A percentile compares a stretch with the other conserved stretches of the same genome.
Evolutionary conservation across 1,140 invertebrate species (phyloP).

Genomic region (Drosophila erecta): DNA sequence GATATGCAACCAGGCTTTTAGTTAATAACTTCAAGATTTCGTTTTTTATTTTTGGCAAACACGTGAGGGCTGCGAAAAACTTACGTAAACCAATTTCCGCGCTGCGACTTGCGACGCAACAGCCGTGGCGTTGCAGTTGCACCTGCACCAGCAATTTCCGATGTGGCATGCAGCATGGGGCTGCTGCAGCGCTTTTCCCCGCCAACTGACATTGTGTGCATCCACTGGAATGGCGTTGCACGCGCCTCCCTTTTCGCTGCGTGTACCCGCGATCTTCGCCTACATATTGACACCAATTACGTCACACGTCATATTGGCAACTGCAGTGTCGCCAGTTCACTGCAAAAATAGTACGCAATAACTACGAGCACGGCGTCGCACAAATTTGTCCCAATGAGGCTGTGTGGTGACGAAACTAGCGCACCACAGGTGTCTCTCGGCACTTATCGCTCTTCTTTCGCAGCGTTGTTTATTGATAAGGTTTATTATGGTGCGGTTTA

Average conservation of each 20-base stretch:
- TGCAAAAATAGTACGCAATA: conserved; percentile 73
- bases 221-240: conserved; percentile 66
- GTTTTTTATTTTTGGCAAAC: conserved; percentile 44
- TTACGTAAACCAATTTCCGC: conserved; percentile 85
- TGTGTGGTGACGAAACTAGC: conserved; percentile 21
- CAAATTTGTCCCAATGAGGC: conserved; percentile 7
- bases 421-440: background rate
- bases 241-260: conserved; percentile 2
- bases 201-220: conserved; percentile 55
- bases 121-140: conserved; percentile 42
- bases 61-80: conserved; percentile 60
- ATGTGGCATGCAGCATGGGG: conserved; percentile 28
- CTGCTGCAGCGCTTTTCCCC: conserved; percentile 60
- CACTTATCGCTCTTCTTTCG: conserved; percentile 1
- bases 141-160: conserved; percentile 21
- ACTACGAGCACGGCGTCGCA: background rate
- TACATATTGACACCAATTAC: conserved; percentile 70
- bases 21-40: conserved; percentile 9
- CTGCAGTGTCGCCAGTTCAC: conserved; percentile 64
- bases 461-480: conserved; percentile 36
- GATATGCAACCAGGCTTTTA: conserved; percentile 41
- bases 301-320: conserved; percentile 74
- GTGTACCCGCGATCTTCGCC: conserved; percentile 14
- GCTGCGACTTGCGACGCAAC: conserved; percentile 73
- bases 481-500: conserved; percentile 1